Base-by-base conservation (phyloP, 2,888 invertebrate species). In the Ectobius pallidus region DNA sequence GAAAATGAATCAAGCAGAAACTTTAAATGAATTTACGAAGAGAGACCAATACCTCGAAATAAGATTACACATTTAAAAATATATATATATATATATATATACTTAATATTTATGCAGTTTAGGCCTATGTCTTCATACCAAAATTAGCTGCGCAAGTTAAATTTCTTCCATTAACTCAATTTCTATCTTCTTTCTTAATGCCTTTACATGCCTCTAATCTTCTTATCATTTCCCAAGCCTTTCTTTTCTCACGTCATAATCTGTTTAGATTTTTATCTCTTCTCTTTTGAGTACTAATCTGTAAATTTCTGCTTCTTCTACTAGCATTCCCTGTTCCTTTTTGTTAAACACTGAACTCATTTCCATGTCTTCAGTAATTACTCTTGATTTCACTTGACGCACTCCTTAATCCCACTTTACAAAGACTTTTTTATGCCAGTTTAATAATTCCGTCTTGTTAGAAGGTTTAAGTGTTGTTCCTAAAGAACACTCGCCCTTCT, bases 191-290 rank as follows among this genome's bases (percentile, higher is more conserved):
- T n/a, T 25, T n/a, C 22, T 58, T 30, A 58, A 58, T n/a, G n/a
- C 52, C 32, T 58, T 30, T 30, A 58, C 58, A 58, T 58, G 58
- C n/a, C n/a, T n/a, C 58, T 32, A 58, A 58, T 58, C 58, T 18
- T n/a, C 58, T 55, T 55, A 55, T 25, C 14, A 58, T n/a, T 14
- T 32, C 11, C 27, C 27, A 30, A 58, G 6, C 30, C 32, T 25
- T 25, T 52, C 14, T n/a, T 32, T 9, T 58, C 58, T n/a, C 58
- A 34, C 34, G 11, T 34, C 11, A 7, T 34, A 34, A 34, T 34
- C 34, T 34, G 7, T 7, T 11, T 34, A 34, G 34, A 34, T 34
- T 34, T 34, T 7, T 11, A 11, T 34, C 11, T 11, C 34, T 34
- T 6, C 34, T 34, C 34, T 11, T 34, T 4, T 16, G 30, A 3